Evolutionary conservation across 2,888 invertebrate species (phyloP), one percentile per base, ranked within the genome.

Genomic region (Agelastica alni): DNA sequence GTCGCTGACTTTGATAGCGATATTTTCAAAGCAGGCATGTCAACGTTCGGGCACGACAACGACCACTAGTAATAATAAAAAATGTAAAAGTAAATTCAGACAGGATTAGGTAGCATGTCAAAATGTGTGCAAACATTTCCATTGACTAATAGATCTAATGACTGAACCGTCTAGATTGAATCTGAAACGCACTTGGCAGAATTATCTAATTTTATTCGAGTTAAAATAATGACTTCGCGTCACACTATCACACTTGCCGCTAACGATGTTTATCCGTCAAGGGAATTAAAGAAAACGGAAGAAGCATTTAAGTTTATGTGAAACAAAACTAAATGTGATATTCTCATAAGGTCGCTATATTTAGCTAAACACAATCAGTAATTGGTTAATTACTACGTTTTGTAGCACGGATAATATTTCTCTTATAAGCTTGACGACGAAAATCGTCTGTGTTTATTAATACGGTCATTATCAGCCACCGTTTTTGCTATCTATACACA

Each of bases 261-360:
- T 75, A 75, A 76, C 73, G 60, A 71, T 69, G 63, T 70, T 68
- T 74, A 72, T 76, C 75, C 76, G 75, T 70, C 69, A 66, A 62
- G 68, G 64, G 70, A 71, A 73, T 72, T 72, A 63, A 75, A 76
- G 74, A 75, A 75, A 75, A 73, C 75, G 75, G 75, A 75, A 75
- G 72, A 67, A 73, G 72, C 68, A 73, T 72, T 74, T 75, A 74
- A 74, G 70, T 70, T 70, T 70, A 66, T 69, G 69, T 67, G 68
- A 68, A 70, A 62, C 61, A 59, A 54, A 61, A 61, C 59, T 63
- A 58, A 59, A 64, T 55, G 59, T 58, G 56, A 60, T 64, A 67
- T 69, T 69, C 69, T 70, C 71, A 67, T 67, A 69, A 69, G 67
- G 65, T 66, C 63, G 61, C 53, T 48, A 36, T 47, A 48, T 54